These are phyloP conservation scores for Sporophila hypoxantha DNA, from an alignment of 2,113 vertebrate genomes.

Conservation along the genomic window DNA sequence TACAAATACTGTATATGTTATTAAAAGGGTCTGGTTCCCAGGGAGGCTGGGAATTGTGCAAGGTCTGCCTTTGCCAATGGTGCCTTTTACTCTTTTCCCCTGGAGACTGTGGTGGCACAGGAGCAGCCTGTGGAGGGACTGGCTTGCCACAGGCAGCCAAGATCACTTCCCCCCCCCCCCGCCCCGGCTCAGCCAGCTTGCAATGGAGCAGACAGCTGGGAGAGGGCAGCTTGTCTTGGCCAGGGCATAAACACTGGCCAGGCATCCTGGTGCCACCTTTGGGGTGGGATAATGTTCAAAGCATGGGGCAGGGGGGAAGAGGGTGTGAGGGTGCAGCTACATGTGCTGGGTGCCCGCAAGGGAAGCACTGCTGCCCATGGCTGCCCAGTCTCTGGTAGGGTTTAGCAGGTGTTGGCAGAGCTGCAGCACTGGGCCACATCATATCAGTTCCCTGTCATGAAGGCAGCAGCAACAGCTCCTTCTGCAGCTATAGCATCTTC, in stretches of 20 bases:
- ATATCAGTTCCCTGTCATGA: accelerated
- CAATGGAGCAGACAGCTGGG: background rate
- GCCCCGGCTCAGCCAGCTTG: background rate
- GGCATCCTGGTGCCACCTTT: accelerated
- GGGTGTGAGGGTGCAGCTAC: background rate
- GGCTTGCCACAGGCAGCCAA: background rate
- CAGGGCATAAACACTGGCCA: background rate
- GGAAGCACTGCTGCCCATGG: background rate
- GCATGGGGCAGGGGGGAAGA: accelerated
- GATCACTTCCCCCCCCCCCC: accelerated
- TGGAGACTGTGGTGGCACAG: background rate
- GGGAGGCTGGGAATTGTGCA: background rate
- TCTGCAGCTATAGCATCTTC: background rate
- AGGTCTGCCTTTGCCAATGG: background rate
- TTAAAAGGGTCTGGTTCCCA: background rate
- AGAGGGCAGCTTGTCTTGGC: background rate
- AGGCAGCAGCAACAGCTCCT: background rate
- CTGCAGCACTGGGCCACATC: background rate
- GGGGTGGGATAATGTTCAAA: background rate
- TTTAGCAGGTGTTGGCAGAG: background rate
- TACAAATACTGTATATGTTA: background rate
- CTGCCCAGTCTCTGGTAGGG: background rate
- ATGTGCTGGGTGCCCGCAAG: accelerated
- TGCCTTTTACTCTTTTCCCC: background rate
- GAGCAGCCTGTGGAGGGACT: background rate